A percentile compares a stretch with the other conserved stretches of the same genome.
phyloP scores from a whole-genome alignment of 2,888 invertebrate species.

The Tethea ocularis region DNA sequence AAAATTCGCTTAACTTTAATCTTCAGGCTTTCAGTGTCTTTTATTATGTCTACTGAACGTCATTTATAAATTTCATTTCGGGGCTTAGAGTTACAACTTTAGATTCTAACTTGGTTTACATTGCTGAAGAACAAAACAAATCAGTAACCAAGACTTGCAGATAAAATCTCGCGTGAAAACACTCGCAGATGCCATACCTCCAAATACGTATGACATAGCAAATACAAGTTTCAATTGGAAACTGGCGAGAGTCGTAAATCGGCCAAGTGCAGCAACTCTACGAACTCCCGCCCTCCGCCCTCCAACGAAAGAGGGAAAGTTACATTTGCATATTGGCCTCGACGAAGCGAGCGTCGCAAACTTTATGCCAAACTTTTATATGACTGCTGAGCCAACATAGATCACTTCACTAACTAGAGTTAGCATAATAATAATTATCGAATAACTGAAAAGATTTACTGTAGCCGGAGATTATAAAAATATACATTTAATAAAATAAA shows the following conservation, averaged over 20 bases:
- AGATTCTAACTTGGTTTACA: no score
- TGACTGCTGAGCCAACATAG: neutral
- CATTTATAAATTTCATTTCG: no score
- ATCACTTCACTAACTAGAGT: neutral
- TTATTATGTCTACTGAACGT: no score
- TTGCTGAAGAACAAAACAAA: no score
- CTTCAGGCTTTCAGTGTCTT: no score
- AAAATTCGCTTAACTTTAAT: neutral
- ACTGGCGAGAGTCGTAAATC: slow-evolving; percentile 65
- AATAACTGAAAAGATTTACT: no score
- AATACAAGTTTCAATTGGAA: slow-evolving; percentile 61
- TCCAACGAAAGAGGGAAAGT: slow-evolving; percentile 70
- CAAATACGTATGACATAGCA: slow-evolving; percentile 21
- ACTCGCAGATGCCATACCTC: neutral
- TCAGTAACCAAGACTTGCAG: no score
- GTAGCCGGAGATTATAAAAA: no score
- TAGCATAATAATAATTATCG: neutral
- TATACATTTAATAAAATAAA: no score
- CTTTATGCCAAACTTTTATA: slow-evolving; percentile 46
- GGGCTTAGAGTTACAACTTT: no score
- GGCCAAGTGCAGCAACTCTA: slow-evolving; percentile 68
- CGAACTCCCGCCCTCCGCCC: slow-evolving; percentile 35
- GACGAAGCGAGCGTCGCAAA: slow-evolving; percentile 32
- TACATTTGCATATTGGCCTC: slow-evolving; percentile 74
- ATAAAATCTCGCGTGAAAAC: no score